These are phyloP conservation scores for Daktulosphaira vitifoliae DNA, from an alignment of 1,140 invertebrate genomes.

Conservation along the genomic window DNA sequence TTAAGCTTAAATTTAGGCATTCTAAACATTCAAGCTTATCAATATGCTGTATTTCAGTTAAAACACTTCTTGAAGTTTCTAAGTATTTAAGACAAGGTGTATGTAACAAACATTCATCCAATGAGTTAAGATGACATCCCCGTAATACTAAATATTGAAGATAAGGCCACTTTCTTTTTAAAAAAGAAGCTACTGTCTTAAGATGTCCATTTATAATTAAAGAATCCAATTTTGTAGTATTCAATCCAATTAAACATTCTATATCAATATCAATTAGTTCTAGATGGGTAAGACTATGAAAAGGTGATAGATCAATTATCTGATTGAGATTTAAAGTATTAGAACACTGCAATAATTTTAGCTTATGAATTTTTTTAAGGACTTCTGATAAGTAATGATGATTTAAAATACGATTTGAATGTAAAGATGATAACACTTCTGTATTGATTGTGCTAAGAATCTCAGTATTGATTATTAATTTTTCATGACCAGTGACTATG, in stretches of 20 bases:
- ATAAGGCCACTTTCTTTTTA: slow-evolving; percentile 11
- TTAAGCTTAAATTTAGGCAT: slow-evolving; percentile 24
- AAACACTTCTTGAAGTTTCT: slow-evolving; percentile 9
- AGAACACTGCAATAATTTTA: background rate
- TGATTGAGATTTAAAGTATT: background rate
- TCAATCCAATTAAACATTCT: slow-evolving; percentile 22
- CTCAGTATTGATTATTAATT: slow-evolving; percentile 1
- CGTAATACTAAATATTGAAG: slow-evolving; percentile 12
- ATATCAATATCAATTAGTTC: slow-evolving; percentile 14
- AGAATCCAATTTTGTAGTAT: slow-evolving; percentile 5
- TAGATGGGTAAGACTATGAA: slow-evolving; percentile 20
- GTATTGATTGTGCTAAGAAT: slow-evolving; percentile 6
- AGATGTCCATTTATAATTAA: slow-evolving; percentile 2
- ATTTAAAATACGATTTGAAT: slow-evolving; percentile 22
- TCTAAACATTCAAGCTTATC: slow-evolving; percentile 21
- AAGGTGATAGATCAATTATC: slow-evolving; percentile 1
- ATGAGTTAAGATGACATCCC: background rate
- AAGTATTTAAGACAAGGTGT: slow-evolving; percentile 7
- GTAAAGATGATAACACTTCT: slow-evolving; percentile 2
- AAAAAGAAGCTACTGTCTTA: background rate
- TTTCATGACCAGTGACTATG: slow-evolving; percentile 1
- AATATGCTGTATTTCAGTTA: background rate
- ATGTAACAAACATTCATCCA: slow-evolving; percentile 1
- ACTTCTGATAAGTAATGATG: slow-evolving; percentile 26
- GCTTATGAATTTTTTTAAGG: slow-evolving; percentile 3